Percentiles rank a stretch among this genome's conserved stretches.
phyloP scores from a whole-genome alignment of 2,888 invertebrate genomes.

The Rhimphoctona megacephalus region DNA sequence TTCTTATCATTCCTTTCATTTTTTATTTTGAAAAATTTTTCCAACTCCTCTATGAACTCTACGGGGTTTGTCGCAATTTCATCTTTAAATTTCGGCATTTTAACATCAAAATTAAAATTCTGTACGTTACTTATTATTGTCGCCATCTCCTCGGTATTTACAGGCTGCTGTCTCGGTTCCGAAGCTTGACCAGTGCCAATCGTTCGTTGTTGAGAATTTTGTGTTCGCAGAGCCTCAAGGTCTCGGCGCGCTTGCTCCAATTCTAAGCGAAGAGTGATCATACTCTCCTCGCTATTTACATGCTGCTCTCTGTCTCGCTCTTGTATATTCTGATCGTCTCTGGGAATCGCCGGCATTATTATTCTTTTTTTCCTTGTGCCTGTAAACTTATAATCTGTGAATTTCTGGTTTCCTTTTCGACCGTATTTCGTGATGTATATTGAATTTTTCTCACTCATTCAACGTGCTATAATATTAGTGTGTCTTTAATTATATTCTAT shows the following conservation, averaged over 20 bases:
- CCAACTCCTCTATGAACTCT: constrained; percentile 42
- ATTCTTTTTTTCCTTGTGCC: constrained; percentile 5
- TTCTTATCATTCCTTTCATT: constrained; percentile 23
- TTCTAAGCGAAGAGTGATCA: constrained; percentile 15
- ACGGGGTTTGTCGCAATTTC: constrained; percentile 33
- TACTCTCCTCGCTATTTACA: constrained; percentile 15
- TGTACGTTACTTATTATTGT: constrained; percentile 25
- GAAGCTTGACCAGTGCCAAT: neutral
- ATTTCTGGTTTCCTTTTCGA: constrained; percentile 19
- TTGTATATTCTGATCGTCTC: neutral
- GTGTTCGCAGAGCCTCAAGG: constrained; percentile 14
- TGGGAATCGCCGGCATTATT: neutral
- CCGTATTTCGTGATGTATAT: constrained; percentile 28
- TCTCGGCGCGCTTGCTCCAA: constrained; percentile 30
- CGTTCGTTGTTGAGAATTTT: constrained; percentile 25
- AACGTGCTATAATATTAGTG: neutral
- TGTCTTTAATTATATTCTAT: neutral
- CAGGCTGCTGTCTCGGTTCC: neutral
- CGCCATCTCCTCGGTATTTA: constrained; percentile 19
- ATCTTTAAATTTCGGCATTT: constrained; percentile 48
- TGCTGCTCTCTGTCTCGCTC: constrained; percentile 8
- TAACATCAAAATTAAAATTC: constrained; percentile 34
- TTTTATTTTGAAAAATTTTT: constrained; percentile 38
- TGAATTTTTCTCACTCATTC: neutral
- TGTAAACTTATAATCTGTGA: constrained; percentile 13